A percentile compares a stretch with the other conserved stretches of the same genome.
Evolutionary conservation across 2,888 invertebrate species (phyloP).

Genomic region (Auanema freiburgensis): DNA sequence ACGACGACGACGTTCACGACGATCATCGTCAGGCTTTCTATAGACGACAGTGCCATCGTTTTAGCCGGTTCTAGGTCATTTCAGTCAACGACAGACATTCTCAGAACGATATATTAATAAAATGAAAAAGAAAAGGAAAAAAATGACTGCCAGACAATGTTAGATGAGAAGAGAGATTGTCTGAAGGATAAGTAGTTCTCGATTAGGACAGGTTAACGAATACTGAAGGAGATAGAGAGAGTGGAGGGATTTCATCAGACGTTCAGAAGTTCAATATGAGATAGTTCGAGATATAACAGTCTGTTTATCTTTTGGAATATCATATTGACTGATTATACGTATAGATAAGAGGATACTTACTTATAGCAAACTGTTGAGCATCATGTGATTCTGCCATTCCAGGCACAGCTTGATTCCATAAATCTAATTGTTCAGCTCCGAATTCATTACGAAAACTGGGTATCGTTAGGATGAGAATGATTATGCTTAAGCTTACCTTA

Average conservation of each 20-base stretch:
- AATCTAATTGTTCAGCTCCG: constrained; percentile 32
- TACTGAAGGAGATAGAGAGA: no score
- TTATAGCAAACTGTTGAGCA: constrained; percentile 29
- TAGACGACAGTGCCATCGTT: no score
- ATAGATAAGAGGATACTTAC: constrained; percentile 24
- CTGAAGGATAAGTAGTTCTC: no score
- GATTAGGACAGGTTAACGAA: no score
- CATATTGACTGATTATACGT: no score
- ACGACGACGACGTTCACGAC: background rate
- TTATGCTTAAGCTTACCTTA: no score
- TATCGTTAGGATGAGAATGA: background rate
- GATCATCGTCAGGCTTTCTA: no score
- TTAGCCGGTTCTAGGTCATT: constrained; percentile 3
- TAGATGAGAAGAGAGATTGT: background rate
- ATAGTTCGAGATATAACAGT: background rate
- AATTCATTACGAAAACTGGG: constrained; percentile 33
- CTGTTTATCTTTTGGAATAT: no score
- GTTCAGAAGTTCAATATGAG: no score
- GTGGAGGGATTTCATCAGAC: no score
- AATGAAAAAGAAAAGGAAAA: constrained; percentile 1
- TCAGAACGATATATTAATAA: no score
- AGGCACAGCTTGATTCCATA: constrained; percentile 29
- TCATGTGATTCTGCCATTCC: constrained; percentile 20
- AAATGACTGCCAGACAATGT: background rate
- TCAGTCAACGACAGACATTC: background rate